Evolutionary conservation across 2,113 vertebrate genomes (phyloP).

Genomic region (Lampris megalopsis): DNA sequence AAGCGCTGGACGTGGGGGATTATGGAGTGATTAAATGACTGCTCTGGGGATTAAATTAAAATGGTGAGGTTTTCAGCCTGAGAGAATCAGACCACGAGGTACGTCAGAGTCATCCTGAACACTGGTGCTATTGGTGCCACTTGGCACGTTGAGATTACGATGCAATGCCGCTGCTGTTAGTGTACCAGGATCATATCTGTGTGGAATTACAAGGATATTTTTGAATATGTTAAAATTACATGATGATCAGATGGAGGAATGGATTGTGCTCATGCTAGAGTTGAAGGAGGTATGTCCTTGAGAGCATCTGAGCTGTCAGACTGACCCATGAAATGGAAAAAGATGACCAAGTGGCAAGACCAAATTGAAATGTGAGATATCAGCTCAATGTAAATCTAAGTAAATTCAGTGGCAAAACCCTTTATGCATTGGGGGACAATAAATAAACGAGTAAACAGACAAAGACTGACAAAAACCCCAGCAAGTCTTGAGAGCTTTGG

Average conservation of each 20-base stretch:
- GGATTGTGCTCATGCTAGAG: conserved; percentile 2
- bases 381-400: too few relatives aligned
- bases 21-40: conserved; percentile 74
- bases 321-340: background rate
- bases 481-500: background rate
- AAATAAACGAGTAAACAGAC: background rate
- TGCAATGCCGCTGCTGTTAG: conserved; percentile 33
- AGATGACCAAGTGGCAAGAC: background rate
- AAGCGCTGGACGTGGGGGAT: conserved; percentile 66
- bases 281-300: background rate
- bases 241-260: conserved; percentile 3
- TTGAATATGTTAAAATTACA: conserved; percentile 35
- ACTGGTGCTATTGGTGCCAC: conserved; percentile 45
- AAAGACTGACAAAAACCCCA: too few relatives aligned
- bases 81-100: conserved; percentile 68
- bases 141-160: conserved; percentile 39
- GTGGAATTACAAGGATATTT: conserved; percentile 38
- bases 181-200: conserved; percentile 35
- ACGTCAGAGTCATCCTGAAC: conserved; percentile 51
- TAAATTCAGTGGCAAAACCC: too few relatives aligned
- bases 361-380: too few relatives aligned
- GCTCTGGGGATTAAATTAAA: conserved; percentile 75
- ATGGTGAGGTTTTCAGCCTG: conserved; percentile 75
- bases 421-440: background rate
- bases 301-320: background rate